These are phyloP conservation scores for Phyto melanocephala DNA, from an alignment of 2,888 invertebrate genomes.

Conservation along the genomic window DNA sequence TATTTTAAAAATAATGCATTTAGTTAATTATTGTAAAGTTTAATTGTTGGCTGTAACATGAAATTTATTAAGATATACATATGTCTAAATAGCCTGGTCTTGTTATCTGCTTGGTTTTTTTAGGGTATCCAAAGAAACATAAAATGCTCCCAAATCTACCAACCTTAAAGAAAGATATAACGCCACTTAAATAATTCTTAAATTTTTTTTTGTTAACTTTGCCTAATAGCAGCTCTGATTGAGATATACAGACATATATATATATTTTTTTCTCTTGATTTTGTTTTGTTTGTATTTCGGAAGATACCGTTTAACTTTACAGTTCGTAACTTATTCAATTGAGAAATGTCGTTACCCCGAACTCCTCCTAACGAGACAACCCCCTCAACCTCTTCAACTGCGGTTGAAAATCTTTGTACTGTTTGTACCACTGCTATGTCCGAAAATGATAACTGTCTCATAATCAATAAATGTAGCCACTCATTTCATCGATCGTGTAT, in stretches of 20 bases:
- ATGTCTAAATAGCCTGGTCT: not conserved
- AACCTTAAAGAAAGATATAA: not conserved
- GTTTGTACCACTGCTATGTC: not conserved
- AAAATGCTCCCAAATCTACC: not conserved
- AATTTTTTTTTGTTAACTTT: no score
- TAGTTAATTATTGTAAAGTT: no score
- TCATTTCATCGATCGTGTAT: constrained; percentile 3
- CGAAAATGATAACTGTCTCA: not conserved
- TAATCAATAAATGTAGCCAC: not conserved
- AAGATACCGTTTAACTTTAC: no score
- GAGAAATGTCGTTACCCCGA: not conserved
- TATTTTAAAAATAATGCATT: no score
- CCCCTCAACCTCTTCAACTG: not conserved
- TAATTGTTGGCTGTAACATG: not conserved
- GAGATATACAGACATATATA: no score
- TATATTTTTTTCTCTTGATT: no score
- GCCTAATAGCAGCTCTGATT: no score
- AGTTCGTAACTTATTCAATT: no score
- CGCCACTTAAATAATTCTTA: not conserved
- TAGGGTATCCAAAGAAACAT: not conserved
- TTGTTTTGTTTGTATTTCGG: no score
- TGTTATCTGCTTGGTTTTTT: not conserved
- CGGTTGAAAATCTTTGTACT: not conserved
- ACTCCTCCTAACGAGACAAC: not conserved
- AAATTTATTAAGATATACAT: not conserved